Percentiles rank a stretch among this genome's conserved stretches.
These are phyloP conservation scores for Cepaea hortensis DNA, from an alignment of 2,888 invertebrate genomes.

Conservation along the genomic window DNA sequence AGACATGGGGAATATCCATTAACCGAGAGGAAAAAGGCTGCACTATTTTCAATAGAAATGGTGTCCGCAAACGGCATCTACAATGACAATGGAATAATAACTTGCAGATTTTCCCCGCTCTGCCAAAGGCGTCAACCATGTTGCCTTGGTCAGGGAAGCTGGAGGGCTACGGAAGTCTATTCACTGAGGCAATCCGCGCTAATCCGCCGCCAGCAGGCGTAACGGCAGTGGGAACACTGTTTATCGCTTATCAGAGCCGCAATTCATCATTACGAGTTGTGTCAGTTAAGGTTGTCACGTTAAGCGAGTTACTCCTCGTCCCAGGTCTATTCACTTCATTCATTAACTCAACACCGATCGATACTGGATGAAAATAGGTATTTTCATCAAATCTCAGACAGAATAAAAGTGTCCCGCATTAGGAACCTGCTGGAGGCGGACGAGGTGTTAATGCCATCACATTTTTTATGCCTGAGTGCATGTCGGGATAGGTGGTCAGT, in stretches of 20 bases:
- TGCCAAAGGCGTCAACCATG: neutral
- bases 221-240: slow-evolving; percentile 3
- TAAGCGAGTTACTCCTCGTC: neutral
- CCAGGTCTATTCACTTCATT: slow-evolving; percentile 11
- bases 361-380: neutral
- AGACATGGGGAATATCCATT: too few relatives aligned
- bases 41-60: too few relatives aligned
- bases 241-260: slow-evolving; percentile 18
- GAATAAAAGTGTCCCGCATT: too few relatives aligned
- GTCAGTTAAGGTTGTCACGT: neutral
- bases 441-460: too few relatives aligned
- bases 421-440: too few relatives aligned
- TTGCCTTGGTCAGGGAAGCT: neutral
- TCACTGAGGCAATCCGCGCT: neutral
- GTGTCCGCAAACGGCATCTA: neutral
- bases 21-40: too few relatives aligned
- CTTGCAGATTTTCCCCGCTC: neutral
- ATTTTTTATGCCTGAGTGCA: too few relatives aligned
- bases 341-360: neutral
- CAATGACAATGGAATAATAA: neutral
- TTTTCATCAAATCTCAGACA: neutral
- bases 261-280: neutral
- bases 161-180: neutral
- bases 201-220: neutral
- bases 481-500: too few relatives aligned